Evolutionary conservation across 2,113 vertebrate genomes (phyloP), one percentile per base, ranked within the genome.

Genomic region (Atlantisia rogersi): DNA sequence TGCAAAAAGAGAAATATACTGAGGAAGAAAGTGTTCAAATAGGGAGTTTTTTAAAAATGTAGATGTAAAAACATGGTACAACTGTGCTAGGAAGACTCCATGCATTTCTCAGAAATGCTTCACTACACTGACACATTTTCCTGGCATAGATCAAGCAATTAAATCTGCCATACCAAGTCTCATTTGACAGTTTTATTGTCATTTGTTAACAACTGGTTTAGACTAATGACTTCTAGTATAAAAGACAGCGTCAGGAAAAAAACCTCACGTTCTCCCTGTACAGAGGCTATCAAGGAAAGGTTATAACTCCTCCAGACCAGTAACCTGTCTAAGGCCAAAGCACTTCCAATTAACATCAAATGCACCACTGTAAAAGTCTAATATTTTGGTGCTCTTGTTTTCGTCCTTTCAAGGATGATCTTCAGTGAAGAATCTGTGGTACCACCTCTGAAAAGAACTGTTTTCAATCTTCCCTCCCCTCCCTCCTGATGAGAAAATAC

Each of bases 1-100:
- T 99, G 96, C 35, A 96, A 98, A 97, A 93, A 65, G 21, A 91
- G 16, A 79, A 55, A 75, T 68, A 87, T 62, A 79, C 62, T 60
- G 25, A 81, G 44, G 60, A 88, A 86, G 39, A 67, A 10, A 58
- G 32, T 26, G 86, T 42, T 76, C 20, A 73, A 64, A 59, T 22
- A 70, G 10, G 3, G 17, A 59, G 4, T 15, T 81, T 89, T 93
- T 78, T 3, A 69, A 87, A 68, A 87, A 68, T 12, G 48, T 2
- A 69, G 9, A 44, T 67, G 15, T 62, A 58, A 58, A 94, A 85
- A 18, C 21, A 68, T 4, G 2, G 35, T 60, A 35, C 53, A 86
- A 58, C 19, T 58, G 21, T 88, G 62, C 79, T 80, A 88, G 16
- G 24, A 82, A 53, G 50, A 37, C 80, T 64, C 25, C 17, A n/a